Evolutionary conservation across 2,113 vertebrate species (phyloP).

Genomic region (Sapajus apella): DNA sequence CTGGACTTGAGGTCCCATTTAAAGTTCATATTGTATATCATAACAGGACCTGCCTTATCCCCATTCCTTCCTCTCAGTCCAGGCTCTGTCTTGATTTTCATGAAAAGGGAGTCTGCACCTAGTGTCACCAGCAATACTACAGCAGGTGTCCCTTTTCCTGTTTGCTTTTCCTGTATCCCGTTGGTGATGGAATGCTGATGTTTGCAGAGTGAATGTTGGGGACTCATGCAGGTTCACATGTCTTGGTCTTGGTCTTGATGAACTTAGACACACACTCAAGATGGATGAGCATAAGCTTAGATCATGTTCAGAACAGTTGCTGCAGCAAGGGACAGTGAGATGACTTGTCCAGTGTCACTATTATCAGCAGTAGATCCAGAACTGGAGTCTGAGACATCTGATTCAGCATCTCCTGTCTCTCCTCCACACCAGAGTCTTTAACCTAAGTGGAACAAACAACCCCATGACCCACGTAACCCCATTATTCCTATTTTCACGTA

Average conservation of each 20-base stretch:
- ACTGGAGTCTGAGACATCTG: background rate
- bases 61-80: background rate
- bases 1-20: background rate
- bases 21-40: background rate
- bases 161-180: background rate
- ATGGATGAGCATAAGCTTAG: background rate
- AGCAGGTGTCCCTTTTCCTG: background rate
- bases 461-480: background rate
- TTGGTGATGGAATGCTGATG: background rate
- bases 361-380: background rate
- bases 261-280: background rate
- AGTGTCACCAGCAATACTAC: no score
- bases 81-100: background rate
- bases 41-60: background rate
- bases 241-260: background rate
- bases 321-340: background rate
- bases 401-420: background rate
- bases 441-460: background rate
- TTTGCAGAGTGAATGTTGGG: accelerated
- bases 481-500: background rate
- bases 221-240: background rate
- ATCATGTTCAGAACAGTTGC: background rate
- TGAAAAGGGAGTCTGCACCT: background rate
- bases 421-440: background rate
- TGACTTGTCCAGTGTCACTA: background rate